Evolutionary conservation across 1,140 invertebrate genomes (phyloP).

Genomic region (Drosophila quadrilineata): DNA sequence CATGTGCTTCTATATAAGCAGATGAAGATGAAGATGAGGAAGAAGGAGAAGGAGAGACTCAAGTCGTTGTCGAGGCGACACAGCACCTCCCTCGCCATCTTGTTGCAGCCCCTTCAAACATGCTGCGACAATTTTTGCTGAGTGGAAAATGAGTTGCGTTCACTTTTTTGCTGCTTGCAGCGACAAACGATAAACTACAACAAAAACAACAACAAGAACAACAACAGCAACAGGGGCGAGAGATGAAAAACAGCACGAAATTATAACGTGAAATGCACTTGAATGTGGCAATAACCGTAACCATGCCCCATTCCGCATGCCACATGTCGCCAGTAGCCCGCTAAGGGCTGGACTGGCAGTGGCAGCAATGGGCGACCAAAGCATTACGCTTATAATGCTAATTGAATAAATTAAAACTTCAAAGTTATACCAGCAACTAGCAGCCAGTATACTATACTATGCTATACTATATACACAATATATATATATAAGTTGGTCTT

Average conservation of each 20-base stretch:
- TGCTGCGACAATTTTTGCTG: conserved; percentile 68
- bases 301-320: background rate
- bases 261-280: conserved; percentile 68
- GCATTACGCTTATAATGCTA: conserved; percentile 51
- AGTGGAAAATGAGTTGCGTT: conserved; percentile 68
- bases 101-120: conserved; percentile 28
- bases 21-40: too few species aligned
- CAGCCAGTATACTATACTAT: too few species aligned
- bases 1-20: background rate
- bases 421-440: conserved; percentile 30
- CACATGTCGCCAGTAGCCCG: background rate
- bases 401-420: conserved; percentile 70
- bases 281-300: conserved; percentile 45
- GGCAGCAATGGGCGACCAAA: conserved; percentile 6
- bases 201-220: conserved; percentile 33
- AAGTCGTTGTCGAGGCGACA: conserved; percentile 20
- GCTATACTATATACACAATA: too few species aligned
- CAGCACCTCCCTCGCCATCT: background rate
- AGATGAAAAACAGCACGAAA: conserved; percentile 37
- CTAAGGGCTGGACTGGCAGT: background rate
- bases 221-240: conserved; percentile 29
- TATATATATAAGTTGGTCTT: too few species aligned
- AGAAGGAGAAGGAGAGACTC: too few species aligned
- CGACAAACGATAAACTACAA: conserved; percentile 54
- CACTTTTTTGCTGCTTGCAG: conserved; percentile 18